These are phyloP conservation scores for Sebastes vulpes DNA, from an alignment of 2,797 vertebrate genomes.

Conservation along the genomic window DNA sequence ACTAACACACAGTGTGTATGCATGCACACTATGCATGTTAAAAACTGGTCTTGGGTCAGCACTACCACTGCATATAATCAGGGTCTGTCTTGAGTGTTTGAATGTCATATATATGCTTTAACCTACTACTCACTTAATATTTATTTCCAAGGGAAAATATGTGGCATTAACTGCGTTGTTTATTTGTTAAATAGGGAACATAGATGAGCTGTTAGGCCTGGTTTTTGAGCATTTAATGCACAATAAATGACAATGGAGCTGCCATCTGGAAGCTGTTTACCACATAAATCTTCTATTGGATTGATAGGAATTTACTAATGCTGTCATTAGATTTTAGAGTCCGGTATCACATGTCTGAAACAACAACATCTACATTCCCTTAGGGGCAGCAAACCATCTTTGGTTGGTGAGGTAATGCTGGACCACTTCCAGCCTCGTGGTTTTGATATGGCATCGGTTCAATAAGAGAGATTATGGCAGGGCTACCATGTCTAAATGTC, in stretches of 20 bases:
- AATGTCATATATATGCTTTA: neutral
- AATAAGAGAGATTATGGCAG: conserved; percentile 22
- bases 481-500: conserved; percentile 58
- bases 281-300: neutral
- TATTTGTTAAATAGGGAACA: neutral
- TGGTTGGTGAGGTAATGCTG: conserved; percentile 39
- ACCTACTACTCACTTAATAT: neutral
- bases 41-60: neutral
- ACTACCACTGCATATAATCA: neutral
- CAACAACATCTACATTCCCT: conserved; percentile 1
- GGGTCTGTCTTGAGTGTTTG: neutral
- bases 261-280: neutral
- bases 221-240: neutral
- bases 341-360: neutral
- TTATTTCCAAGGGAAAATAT: neutral
- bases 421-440: conserved; percentile 1
- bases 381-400: neutral
- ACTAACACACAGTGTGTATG: neutral
- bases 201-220: neutral
- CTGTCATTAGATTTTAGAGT: neutral
- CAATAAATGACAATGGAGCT: neutral
- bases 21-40: neutral
- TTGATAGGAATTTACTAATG: neutral
- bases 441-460: conserved; percentile 29
- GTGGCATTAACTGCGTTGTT: neutral